Percentiles rank a stretch among this genome's conserved stretches.
phyloP scores from a whole-genome alignment of 2,888 invertebrate genomes.

The Acrobasis consociella region DNA sequence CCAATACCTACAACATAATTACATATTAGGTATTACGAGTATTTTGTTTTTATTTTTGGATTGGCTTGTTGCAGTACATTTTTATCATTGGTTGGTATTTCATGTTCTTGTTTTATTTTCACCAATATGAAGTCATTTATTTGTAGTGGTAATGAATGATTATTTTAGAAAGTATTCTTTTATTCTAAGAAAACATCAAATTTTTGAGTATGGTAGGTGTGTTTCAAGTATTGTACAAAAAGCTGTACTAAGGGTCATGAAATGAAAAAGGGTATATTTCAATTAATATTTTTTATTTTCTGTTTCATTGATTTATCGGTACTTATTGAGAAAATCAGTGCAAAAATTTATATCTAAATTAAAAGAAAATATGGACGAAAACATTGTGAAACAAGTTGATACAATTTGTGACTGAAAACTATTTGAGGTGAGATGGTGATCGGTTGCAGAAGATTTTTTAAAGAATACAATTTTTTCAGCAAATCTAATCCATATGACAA shows the following conservation, averaged over 20 bases:
- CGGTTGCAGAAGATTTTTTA: constrained; percentile 9
- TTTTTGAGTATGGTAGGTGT: no score
- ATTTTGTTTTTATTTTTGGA: no score
- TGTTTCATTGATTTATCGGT: constrained; percentile 59
- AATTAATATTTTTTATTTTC: constrained; percentile 59
- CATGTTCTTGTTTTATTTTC: not conserved
- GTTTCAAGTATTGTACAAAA: no score
- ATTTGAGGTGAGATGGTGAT: constrained; percentile 34
- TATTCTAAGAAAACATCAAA: no score
- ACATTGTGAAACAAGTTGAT: constrained; percentile 55
- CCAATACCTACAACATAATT: no score
- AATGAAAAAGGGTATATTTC: constrained; percentile 40
- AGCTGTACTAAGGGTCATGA: not conserved
- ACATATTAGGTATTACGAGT: no score
- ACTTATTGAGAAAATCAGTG: constrained; percentile 72
- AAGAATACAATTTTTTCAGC: no score
- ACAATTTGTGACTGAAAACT: constrained; percentile 58
- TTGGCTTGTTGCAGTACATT: not conserved
- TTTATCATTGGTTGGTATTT: not conserved
- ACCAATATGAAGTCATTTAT: not conserved
- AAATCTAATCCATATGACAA: no score
- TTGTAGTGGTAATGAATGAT: not conserved
- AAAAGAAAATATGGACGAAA: constrained; percentile 55
- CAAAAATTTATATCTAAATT: constrained; percentile 62
- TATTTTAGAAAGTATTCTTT: no score